phyloP scores from a whole-genome alignment of 2,888 invertebrate genomes.

The Helicoverpa assulta region DNA sequence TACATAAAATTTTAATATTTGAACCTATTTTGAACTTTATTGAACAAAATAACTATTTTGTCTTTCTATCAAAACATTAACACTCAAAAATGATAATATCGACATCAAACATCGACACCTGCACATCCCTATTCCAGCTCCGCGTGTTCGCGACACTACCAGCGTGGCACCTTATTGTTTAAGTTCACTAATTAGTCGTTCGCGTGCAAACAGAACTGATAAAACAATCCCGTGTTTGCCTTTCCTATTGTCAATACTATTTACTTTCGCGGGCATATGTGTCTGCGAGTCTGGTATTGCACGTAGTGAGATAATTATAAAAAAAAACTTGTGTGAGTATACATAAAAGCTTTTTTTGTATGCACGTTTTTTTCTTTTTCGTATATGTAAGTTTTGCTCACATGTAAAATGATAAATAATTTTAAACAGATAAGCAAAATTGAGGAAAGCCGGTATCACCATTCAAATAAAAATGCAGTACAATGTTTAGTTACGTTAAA shows the following conservation, averaged over 20 bases:
- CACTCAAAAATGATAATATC: not conserved
- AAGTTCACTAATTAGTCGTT: conserved; percentile 67
- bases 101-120: conserved; percentile 39
- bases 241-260: conserved; percentile 59
- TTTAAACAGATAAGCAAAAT: too few species aligned
- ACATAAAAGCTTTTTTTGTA: too few species aligned
- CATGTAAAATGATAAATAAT: too few species aligned
- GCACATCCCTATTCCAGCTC: conserved; percentile 43
- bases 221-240: conserved; percentile 52
- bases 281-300: not conserved
- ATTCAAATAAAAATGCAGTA: too few species aligned
- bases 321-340: too few species aligned
- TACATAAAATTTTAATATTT: too few species aligned
- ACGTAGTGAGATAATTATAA: too few species aligned
- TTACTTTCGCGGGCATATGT: conserved; percentile 18
- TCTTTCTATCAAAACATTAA: not conserved
- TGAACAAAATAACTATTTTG: not conserved
- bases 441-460: too few species aligned
- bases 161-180: conserved; percentile 64
- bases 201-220: conserved; percentile 62
- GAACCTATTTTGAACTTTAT: too few species aligned
- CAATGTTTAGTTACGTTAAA: too few species aligned
- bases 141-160: conserved; percentile 58
- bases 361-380: too few species aligned
- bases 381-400: too few species aligned